Conservation (phyloP, 2,797 vertebrate genomes). For the Dicrostonyx torquatus region DNA sequence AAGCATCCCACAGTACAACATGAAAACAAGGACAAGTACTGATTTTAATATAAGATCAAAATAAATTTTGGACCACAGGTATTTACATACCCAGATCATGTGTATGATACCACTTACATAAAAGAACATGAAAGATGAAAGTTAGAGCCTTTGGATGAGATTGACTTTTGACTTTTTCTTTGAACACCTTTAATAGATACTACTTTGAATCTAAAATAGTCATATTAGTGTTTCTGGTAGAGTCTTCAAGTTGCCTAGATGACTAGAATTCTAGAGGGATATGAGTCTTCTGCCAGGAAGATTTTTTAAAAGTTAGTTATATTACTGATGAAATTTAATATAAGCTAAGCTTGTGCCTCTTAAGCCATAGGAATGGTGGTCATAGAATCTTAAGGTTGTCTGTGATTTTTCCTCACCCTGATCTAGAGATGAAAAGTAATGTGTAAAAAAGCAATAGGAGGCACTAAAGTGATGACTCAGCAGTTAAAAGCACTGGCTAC, state of each 20-base stretch:
- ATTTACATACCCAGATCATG: background rate
- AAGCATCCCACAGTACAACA: too few relatives aligned
- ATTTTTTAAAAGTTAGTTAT: background rate
- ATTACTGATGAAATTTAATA: background rate
- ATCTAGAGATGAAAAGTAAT: background rate
- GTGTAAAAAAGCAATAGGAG: background rate
- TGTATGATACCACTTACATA: background rate
- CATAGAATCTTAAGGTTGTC: background rate
- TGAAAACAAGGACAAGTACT: background rate
- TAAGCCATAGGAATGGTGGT: background rate
- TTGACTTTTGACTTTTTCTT: conserved; percentile 11
- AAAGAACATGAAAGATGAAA: background rate
- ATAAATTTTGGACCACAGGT: background rate
- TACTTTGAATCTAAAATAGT: background rate
- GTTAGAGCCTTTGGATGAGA: background rate
- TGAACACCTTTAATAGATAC: background rate
- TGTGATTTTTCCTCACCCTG: background rate
- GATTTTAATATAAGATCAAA: conserved; percentile 13
- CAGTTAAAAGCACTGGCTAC: background rate
- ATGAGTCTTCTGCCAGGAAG: background rate
- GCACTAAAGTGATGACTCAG: background rate
- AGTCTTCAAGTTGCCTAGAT: background rate
- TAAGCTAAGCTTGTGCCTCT: conserved; percentile 12
- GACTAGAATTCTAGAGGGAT: background rate
- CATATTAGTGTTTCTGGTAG: background rate